Conservation (phyloP, 2,888 invertebrate genomes). For the Clostera curtula region DNA sequence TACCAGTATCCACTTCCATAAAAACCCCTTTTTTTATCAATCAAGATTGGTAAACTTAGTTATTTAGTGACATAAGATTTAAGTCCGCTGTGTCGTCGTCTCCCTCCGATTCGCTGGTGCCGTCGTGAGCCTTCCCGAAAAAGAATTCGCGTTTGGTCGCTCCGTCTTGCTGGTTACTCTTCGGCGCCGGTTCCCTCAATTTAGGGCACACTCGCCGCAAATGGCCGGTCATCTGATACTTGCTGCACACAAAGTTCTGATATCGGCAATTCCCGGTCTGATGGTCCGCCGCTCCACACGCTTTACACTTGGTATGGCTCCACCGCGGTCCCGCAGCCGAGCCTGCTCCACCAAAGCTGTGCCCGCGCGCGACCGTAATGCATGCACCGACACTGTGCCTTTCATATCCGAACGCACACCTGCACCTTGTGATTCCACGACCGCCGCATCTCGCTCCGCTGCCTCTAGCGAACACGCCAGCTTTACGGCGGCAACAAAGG, state of each 20-base stretch:
- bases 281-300: background rate
- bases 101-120: constrained; percentile 4
- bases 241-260: constrained; percentile 5
- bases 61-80: constrained; percentile 14
- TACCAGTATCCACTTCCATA: constrained; percentile 24
- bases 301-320: background rate
- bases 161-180: background rate
- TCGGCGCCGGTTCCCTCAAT: background rate
- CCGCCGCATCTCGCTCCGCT: background rate
- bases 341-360: background rate
- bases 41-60: constrained; percentile 4
- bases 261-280: constrained; percentile 5
- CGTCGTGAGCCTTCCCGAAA: constrained; percentile 2
- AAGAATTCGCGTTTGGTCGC: no score
- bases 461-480: background rate
- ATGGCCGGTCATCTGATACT: constrained; percentile 7
- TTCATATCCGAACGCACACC: no score
- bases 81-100: constrained; percentile 9
- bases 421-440: background rate
- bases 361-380: no score
- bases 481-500: background rate
- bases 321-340: background rate
- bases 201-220: constrained; percentile 9
- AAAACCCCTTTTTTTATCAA: constrained; percentile 8
- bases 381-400: no score